A percentile compares a stretch with the other conserved stretches of the same genome.
Conservation (phyloP, 2,797 vertebrate species). For the Salarias fasciatus region DNA sequence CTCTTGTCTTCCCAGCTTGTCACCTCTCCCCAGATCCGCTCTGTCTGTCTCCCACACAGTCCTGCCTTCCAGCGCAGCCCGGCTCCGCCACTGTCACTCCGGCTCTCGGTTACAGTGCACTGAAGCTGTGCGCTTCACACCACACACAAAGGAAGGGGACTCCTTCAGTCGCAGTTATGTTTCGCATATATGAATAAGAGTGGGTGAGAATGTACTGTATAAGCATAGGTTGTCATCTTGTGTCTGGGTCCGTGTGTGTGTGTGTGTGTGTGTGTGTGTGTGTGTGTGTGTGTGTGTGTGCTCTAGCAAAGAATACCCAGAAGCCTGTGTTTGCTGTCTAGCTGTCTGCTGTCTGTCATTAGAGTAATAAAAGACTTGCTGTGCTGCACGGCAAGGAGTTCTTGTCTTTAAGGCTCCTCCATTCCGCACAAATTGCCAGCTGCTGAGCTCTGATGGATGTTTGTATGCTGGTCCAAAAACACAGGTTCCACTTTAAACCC, state of each 20-base stretch:
- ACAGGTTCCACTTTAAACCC: constrained; percentile 78
- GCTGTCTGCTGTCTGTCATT: constrained; percentile 83
- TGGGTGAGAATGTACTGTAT: constrained; percentile 33
- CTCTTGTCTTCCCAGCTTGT: constrained; percentile 47
- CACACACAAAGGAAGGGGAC: constrained; percentile 4
- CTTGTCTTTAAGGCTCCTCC: constrained; percentile 77
- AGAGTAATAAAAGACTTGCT: constrained; percentile 85
- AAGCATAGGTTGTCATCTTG: constrained; percentile 61
- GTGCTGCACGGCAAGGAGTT: constrained; percentile 76
- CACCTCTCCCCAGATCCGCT: constrained; percentile 52
- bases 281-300: constrained; percentile 49
- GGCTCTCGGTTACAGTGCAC: constrained; percentile 5
- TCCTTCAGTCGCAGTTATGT: constrained; percentile 24
- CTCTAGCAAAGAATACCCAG: constrained; percentile 65
- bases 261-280: constrained; percentile 1
- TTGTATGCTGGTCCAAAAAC: constrained; percentile 80
- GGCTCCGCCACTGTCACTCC: constrained; percentile 46
- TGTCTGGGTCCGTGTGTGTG: constrained; percentile 24
- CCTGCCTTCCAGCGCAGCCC: constrained; percentile 19
- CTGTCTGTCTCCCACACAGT: constrained; percentile 26
- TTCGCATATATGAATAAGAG: constrained; percentile 43
- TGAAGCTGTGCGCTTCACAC: constrained; percentile 12
- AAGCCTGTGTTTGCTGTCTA: constrained; percentile 69
- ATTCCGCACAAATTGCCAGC: constrained; percentile 83
- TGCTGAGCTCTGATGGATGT: constrained; percentile 84